Evolutionary conservation across 2,113 vertebrate species (phyloP), one percentile per base, ranked within the genome.

Genomic region (Corvus hawaiiensis): DNA sequence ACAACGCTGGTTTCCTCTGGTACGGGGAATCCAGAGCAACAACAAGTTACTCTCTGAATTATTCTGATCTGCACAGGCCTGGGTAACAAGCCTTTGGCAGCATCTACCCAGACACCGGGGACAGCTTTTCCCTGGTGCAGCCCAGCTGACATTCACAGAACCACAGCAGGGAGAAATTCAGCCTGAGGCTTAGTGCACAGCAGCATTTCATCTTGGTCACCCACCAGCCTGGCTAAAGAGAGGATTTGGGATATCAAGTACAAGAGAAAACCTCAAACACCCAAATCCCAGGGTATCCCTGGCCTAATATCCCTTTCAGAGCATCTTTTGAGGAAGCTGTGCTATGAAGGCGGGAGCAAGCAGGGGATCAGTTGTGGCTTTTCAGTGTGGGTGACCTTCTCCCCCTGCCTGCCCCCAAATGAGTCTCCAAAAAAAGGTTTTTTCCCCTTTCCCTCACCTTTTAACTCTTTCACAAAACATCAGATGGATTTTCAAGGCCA

Each of bases 401-500:
- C 35, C 52, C 51, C 13, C 18, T 2, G 8, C 35, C 44, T 35
- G 19, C 27, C 55, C 41, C 18, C 58, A 90, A 9, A 41, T 9
- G 59, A 49, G 24, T 13, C 69, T 75, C 77, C 48, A 76, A 44
- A 72, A 37, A 41, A 43, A 80, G 11, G 12, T 48, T 68, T 61
- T 61, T 76, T 2, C 12, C 6, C 44, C 51, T 71, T 72, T 52
- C 79, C 46, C 61, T 81, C 39, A 15, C 66, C 87, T 80, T 84
- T 88, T 72, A 78, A 83, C 82, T 90, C 85, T 83, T 85, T 74
- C 89, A 71, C 84, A 85, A 89, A 87, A 95, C 20, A 54, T 48
- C 90, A 84, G 63, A 59, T 49, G 55, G 94, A 94, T 90, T 95
- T 94, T 85, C 89, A 84, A 81, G 80, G 86, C 84, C 51, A 68